A percentile compares a stretch with the other conserved stretches of the same genome.
phyloP scores from a whole-genome alignment of 2,113 vertebrate genomes.

The Stictonetta naevosa region DNA sequence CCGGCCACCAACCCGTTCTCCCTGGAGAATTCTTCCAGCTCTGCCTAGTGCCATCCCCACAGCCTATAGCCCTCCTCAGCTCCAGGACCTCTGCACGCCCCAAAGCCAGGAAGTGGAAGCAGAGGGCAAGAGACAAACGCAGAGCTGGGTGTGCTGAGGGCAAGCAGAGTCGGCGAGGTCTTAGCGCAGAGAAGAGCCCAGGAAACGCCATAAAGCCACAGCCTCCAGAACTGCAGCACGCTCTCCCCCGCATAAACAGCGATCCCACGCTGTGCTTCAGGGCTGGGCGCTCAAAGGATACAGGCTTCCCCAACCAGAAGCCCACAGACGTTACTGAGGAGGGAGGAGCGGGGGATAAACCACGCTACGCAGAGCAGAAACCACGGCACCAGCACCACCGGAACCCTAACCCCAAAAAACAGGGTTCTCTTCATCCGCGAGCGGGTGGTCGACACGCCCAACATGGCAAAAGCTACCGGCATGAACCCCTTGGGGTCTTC shows the following conservation, averaged over 20 bases:
- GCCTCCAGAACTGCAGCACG: rapidly evolving
- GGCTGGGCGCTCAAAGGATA: conserved; percentile 77
- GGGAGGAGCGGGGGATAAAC: conserved; percentile 77
- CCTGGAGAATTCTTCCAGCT: background rate
- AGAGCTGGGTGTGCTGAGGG: background rate
- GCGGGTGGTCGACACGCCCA: conserved; percentile 74
- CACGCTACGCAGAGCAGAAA: conserved; percentile 72
- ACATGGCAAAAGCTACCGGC: conserved; percentile 78
- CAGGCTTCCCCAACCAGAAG: conserved; percentile 77
- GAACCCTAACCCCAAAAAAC: conserved; percentile 76
- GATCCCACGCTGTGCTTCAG: rapidly evolving
- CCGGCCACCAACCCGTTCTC: background rate
- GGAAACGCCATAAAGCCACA: background rate
- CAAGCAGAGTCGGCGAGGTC: background rate
- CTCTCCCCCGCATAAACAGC: rapidly evolving
- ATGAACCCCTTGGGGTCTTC: conserved; percentile 77
- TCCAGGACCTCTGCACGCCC: rapidly evolving
- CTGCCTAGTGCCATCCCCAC: background rate
- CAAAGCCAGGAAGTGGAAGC: background rate
- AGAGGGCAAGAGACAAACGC: rapidly evolving
- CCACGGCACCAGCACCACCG: conserved; percentile 77
- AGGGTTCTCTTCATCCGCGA: conserved; percentile 70
- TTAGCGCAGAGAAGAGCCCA: background rate
- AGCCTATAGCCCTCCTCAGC: background rate
- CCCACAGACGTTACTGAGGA: conserved; percentile 80